Percentiles rank a stretch among this genome's conserved stretches.
These are phyloP conservation scores for Frankliniella intonsa DNA, from an alignment of 2,888 invertebrate species.

Conservation along the genomic window DNA sequence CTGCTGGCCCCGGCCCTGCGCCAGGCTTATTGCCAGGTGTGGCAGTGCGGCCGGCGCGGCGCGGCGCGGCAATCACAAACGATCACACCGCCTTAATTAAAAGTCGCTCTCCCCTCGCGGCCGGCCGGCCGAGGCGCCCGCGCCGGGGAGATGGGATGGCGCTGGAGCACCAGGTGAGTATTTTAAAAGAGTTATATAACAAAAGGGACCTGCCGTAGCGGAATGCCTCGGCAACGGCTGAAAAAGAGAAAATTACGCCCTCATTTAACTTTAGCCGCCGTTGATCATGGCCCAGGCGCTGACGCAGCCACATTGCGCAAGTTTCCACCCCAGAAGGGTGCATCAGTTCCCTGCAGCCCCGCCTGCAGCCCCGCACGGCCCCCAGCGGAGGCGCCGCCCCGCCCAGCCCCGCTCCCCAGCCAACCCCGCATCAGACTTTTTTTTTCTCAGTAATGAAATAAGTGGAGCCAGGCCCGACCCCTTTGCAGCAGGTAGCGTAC, in stretches of 20 bases:
- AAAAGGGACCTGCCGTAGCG: neutral
- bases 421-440: neutral
- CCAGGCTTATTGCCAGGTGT: neutral
- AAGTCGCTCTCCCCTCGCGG: no score
- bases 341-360: no score
- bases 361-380: no score
- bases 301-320: neutral
- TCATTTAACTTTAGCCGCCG: conserved; percentile 1
- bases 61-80: neutral
- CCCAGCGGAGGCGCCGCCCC: neutral
- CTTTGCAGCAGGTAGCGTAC: neutral
- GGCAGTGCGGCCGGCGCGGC: neutral
- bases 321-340: neutral
- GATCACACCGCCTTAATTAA: no score
- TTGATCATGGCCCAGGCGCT: neutral
- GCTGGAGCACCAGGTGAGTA: neutral
- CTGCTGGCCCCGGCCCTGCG: no score
- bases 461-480: neutral
- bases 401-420: neutral
- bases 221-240: neutral
- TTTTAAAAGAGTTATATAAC: neutral
- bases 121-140: neutral
- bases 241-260: conserved; percentile 5
- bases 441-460: conserved; percentile 13
- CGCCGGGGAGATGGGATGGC: neutral